These are phyloP conservation scores for Leucosticte australis DNA, from an alignment of 2,113 vertebrate genomes.

Conservation along the genomic window DNA sequence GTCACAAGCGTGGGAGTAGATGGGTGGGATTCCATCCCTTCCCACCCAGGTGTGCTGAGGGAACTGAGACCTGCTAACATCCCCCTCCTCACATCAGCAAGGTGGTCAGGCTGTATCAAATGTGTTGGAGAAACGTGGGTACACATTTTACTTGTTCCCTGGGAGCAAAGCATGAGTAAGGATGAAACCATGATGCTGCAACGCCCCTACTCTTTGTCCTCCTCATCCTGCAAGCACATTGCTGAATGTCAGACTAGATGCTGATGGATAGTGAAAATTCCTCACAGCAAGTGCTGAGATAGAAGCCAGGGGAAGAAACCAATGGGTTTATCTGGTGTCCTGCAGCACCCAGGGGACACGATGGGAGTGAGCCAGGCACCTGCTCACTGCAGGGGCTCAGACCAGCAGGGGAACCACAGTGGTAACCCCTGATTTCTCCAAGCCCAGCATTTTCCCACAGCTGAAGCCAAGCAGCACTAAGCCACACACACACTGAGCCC, in stretches of 20 bases:
- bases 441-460: background rate
- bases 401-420: background rate
- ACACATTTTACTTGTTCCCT: background rate
- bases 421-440: background rate
- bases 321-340: background rate
- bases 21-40: background rate
- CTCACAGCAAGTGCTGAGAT: background rate
- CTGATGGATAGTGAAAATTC: background rate
- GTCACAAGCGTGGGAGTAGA: background rate
- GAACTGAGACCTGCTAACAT: background rate
- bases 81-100: background rate
- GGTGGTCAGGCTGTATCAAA: background rate
- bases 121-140: fast-evolving
- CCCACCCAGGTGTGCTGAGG: too few species aligned
- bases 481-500: background rate
- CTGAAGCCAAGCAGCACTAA: background rate
- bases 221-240: background rate
- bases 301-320: background rate
- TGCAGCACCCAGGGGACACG: background rate
- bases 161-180: background rate
- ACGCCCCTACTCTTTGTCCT: background rate
- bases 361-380: background rate
- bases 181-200: background rate
- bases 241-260: background rate
- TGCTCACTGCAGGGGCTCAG: background rate